These are phyloP conservation scores for Allygus modestus DNA, from an alignment of 2,888 invertebrate genomes.

Conservation along the genomic window DNA sequence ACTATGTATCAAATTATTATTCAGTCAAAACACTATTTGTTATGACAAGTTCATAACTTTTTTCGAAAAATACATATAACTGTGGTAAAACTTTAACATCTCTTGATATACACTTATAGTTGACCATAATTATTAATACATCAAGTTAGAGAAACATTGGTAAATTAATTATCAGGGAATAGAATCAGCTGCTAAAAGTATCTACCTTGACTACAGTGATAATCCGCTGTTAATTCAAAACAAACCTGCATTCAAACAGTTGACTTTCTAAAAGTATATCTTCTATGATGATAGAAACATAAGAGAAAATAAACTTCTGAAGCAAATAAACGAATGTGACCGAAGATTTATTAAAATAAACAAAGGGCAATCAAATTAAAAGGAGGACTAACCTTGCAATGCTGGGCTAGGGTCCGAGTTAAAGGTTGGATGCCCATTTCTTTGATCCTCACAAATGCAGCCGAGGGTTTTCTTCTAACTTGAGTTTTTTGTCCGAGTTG, in stretches of 20 bases:
- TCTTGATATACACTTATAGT: too few relatives aligned
- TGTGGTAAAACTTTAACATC: too few relatives aligned
- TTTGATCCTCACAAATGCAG: conserved; percentile 81
- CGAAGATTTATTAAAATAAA: too few relatives aligned
- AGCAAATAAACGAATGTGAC: background rate
- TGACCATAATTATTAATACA: too few relatives aligned
- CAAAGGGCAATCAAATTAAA: background rate
- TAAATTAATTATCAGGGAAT: too few relatives aligned
- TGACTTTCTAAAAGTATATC: background rate
- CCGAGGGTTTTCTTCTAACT: conserved; percentile 82
- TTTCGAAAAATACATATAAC: too few relatives aligned
- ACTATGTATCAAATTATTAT: too few relatives aligned
- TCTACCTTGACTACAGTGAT: background rate
- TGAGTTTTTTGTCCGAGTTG: conserved; percentile 84
- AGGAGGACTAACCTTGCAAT: conserved; percentile 59
- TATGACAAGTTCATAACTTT: too few relatives aligned
- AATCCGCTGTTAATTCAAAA: background rate
- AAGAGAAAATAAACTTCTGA: background rate
- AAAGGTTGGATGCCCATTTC: conserved; percentile 80
- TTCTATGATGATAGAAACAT: too few relatives aligned
- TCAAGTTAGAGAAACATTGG: too few relatives aligned
- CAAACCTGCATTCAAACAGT: background rate
- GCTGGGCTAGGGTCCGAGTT: conserved; percentile 62
- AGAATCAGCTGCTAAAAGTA: too few relatives aligned
- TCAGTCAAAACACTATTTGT: too few relatives aligned